Evolutionary conservation across 2,113 vertebrate genomes (phyloP), one percentile per base, ranked within the genome.

Genomic region (Typhlomys cinereus): DNA sequence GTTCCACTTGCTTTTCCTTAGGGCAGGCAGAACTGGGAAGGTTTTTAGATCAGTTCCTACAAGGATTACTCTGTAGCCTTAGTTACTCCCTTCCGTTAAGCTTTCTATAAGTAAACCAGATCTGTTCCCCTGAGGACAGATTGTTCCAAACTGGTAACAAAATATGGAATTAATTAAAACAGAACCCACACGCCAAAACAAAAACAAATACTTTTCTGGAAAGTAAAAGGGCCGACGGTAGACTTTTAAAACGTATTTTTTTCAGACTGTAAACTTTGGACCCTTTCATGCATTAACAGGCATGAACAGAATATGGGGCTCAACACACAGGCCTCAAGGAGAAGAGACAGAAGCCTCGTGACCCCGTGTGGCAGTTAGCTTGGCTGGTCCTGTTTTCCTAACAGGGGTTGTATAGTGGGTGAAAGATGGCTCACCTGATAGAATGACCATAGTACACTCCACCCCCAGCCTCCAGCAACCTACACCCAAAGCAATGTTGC

Each of bases 161-260:
- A 96, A 95, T 95, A 84, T 96, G 95, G 96, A 95, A 93, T 96
- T 91, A 94, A 96, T 96, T 96, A 96, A 94, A 91, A 96, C 20
- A 61, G 84, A 96, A 91, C 91, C 95, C 95, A 95, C 91, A 91
- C 71, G 91, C 78, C 84, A 90, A 88, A 95, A 95, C 89, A 95
- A 92, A 95, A 96, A 90, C 92, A 95, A 96, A 92, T 84, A 79
- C 84, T 95, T 95, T 95, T 93, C 64, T 84, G 64, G 85, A 89
- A 94, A 94, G 80, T 74, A 85, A 93, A 88, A 95, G 73, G 85
- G 18, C 62, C 66, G 41, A 66, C 23, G 8, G 95, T 95, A 93
- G 54, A 82, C 81, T 92, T 88, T 81, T 76, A 54, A 86, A 83
- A 69, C 50, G 15, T 84, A 13, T 79, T 93, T 93, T 62, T 86